A percentile compares a stretch with the other conserved stretches of the same genome.
Evolutionary conservation across 2,113 vertebrate species (phyloP).

Genomic region (Apteryx owenii): DNA sequence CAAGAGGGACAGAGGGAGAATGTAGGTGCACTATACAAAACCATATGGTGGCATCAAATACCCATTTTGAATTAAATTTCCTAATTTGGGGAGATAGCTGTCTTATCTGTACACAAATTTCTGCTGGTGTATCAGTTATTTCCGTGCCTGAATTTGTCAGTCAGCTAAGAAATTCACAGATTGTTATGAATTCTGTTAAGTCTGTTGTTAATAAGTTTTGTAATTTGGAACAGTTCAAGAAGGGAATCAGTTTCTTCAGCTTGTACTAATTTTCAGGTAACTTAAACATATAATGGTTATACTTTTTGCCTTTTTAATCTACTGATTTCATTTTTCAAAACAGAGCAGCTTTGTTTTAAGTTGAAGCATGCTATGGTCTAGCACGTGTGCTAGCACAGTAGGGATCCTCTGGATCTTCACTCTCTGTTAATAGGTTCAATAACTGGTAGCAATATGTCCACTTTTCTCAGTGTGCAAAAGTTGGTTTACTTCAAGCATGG

Average conservation of each 20-base stretch:
- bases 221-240: neutral
- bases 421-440: neutral
- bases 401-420: neutral
- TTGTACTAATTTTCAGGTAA: neutral
- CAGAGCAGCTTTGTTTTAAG: neutral
- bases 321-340: neutral
- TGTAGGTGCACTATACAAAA: neutral
- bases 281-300: no score
- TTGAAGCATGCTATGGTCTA: neutral
- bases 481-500: neutral
- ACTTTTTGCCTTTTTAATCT: neutral
- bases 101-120: neutral
- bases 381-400: neutral
- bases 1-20: neutral
- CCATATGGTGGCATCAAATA: neutral
- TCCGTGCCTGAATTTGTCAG: neutral
- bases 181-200: neutral
- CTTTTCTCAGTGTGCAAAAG: neutral
- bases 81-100: neutral
- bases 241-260: neutral
- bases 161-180: neutral
- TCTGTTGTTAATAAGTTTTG: neutral
- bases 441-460: neutral
- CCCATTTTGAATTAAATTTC: neutral
- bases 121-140: neutral